Evolutionary conservation across 1,140 invertebrate genomes (phyloP).

Genomic region (Daktulosphaira vitifoliae): DNA sequence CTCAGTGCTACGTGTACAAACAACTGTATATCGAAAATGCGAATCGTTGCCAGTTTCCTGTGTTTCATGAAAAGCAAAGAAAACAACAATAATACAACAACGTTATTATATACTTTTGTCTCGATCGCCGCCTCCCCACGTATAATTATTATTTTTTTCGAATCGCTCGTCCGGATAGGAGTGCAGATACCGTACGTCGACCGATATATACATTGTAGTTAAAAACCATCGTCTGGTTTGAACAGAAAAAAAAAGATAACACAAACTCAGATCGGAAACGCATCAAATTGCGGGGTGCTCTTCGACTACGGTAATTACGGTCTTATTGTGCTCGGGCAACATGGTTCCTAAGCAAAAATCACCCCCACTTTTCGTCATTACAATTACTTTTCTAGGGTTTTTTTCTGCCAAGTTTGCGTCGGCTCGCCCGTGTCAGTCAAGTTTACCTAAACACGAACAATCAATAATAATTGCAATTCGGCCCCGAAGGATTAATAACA

Average conservation of each 20-base stretch:
- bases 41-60: not conserved
- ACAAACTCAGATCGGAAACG: not conserved
- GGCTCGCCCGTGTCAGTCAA: not conserved
- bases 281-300: slow-evolving; percentile 22
- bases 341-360: not conserved
- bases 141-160: too few species aligned
- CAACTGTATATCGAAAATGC: not conserved
- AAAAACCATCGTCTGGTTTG: too few species aligned
- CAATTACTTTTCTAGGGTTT: not conserved
- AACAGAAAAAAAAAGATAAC: not conserved
- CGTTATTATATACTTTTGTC: too few species aligned
- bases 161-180: not conserved
- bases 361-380: not conserved
- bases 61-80: too few species aligned
- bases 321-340: not conserved
- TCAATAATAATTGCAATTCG: not conserved
- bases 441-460: not conserved
- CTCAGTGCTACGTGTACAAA: not conserved
- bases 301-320: slow-evolving; percentile 18
- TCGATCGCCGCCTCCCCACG: too few species aligned
- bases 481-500: not conserved
- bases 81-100: too few species aligned
- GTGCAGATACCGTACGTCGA: not conserved
- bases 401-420: too few species aligned
- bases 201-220: not conserved